These are phyloP conservation scores for Seriola dumerili DNA, from an alignment of 2,113 vertebrate genomes.

Conservation along the genomic window DNA sequence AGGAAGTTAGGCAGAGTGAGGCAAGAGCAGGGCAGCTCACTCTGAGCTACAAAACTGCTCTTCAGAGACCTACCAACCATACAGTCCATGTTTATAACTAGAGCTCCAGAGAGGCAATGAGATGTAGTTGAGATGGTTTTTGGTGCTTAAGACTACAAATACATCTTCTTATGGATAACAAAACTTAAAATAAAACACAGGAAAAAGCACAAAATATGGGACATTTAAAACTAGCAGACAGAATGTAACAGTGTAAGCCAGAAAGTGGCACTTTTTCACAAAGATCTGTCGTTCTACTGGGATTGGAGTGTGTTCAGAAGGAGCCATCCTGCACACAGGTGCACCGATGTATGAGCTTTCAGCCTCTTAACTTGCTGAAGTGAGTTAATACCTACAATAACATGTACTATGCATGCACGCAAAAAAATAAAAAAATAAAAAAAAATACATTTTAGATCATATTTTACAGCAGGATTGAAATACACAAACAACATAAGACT, in stretches of 20 bases:
- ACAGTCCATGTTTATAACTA: too few species aligned
- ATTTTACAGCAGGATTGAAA: conserved; percentile 38
- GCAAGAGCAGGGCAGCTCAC: too few species aligned
- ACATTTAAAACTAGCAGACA: neutral
- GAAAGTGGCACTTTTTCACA: neutral
- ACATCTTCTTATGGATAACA: too few species aligned
- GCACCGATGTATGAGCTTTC: conserved; percentile 55
- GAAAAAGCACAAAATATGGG: too few species aligned
- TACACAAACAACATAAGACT: conserved; percentile 32
- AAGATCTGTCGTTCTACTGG: conserved; percentile 7
- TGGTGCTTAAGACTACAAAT: too few species aligned
- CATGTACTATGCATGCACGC: conserved; percentile 3
- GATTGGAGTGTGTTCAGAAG: conserved; percentile 4
- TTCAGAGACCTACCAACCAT: too few species aligned
- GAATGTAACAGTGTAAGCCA: neutral
- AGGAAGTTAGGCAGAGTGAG: too few species aligned
- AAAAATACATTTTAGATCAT: conserved; percentile 18
- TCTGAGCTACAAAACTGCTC: too few species aligned
- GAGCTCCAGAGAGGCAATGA: too few species aligned
- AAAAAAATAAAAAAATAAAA: neutral
- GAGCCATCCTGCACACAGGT: conserved; percentile 33
- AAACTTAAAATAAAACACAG: too few species aligned
- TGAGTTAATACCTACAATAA: conserved; percentile 38
- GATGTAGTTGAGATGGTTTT: too few species aligned
- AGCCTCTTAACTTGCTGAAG: conserved; percentile 31